These are phyloP conservation scores for Parambassis ranga DNA, from an alignment of 2,797 vertebrate species.

Conservation along the genomic window DNA sequence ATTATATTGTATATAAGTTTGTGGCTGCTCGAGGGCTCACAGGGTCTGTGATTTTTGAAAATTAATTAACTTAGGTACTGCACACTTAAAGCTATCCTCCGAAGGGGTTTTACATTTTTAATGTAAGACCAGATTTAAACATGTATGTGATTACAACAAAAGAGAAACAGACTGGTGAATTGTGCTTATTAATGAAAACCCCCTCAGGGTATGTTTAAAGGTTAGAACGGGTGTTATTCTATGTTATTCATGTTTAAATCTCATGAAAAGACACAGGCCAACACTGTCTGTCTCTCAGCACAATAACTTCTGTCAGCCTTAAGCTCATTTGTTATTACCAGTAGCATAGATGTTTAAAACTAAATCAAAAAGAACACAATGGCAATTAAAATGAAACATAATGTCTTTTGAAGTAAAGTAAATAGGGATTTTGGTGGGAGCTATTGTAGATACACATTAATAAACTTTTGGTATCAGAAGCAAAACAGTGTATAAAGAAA, in stretches of 20 bases:
- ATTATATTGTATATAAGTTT: too few species aligned
- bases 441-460: not conserved
- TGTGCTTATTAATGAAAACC: too few species aligned
- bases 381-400: slow-evolving; percentile 1
- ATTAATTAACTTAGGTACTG: too few species aligned
- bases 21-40: too few species aligned
- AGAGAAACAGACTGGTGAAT: not conserved
- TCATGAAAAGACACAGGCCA: not conserved
- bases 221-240: not conserved
- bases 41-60: too few species aligned
- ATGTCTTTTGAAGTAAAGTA: too few species aligned
- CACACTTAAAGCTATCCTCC: not conserved
- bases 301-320: not conserved
- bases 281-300: not conserved
- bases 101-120: too few species aligned
- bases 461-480: not conserved
- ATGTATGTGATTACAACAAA: not conserved
- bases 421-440: not conserved
- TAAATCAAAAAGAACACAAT: not conserved
- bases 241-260: not conserved
- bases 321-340: not conserved
- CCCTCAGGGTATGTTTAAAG: not conserved
- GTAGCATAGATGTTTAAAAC: not conserved
- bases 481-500: too few species aligned
- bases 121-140: not conserved